Base-by-base conservation (phyloP, 2,113 vertebrate genomes). In the Lycocorax pyrrhopterus region DNA sequence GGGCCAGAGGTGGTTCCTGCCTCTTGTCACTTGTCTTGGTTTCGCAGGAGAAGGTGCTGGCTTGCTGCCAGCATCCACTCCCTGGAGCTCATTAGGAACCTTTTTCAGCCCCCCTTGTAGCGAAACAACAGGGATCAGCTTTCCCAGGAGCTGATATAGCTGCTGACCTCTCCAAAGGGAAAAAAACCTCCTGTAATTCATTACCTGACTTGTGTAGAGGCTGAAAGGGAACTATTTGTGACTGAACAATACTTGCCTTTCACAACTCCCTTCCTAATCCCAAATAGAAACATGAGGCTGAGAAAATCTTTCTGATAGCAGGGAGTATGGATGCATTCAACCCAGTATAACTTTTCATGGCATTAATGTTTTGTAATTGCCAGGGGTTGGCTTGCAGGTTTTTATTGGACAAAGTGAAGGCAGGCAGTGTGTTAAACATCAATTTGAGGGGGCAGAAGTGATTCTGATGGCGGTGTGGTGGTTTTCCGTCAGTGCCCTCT, bases 161-260 rank as follows among this genome's bases (percentile, higher is more conserved):
- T 93, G 56, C 69, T 96, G 91, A 91, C 90, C 75, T 78, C 78
- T 94, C 91, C 89, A 95, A 77, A 73, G n/a, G 35, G 21, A 26
- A 71, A 94, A 89, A 92, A 33, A 2, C 5, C 25, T 60, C 72
- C 86, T 94, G 72, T 94, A 92, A 90, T 92, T 96, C 82, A 92
- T 94, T 94, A 96, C 83, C 90, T 94, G 87, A 75, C 80, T 95
- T 94, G 16, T 81, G 56, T 58, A 41, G 79, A 25, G 68, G 64
- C 85, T 94, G 93, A 94, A 95, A 86, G 68, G 25, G 60, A 88
- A 13, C 73, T 84, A 5, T 93, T 92, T 89, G 94, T 84, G 79
- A 23, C 56, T 64, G 96, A 93, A 95, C 93, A 96, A 95, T 94
- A 95, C 90, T n/a, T 43, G 60, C 52, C 85, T 94, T 97, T 96